Percentiles rank a stretch among this genome's conserved stretches.
Conservation (phyloP, 2,888 invertebrate genomes). For the Cephus spinipes region DNA sequence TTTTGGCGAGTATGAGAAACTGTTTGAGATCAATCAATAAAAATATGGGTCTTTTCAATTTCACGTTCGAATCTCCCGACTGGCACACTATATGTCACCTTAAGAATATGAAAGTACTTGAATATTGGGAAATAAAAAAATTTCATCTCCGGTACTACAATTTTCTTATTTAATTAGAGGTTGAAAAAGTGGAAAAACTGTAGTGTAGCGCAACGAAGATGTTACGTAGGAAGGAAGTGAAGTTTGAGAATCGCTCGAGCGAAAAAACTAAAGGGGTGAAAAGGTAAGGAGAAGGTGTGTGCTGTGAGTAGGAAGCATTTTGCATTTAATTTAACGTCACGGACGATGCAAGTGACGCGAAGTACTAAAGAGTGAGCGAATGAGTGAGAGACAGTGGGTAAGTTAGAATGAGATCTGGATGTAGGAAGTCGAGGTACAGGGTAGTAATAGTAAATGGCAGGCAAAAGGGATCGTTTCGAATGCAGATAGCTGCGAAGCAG, state of each 20-base stretch:
- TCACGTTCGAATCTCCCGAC: no score
- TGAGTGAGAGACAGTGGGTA: not conserved
- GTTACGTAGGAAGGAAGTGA: not conserved
- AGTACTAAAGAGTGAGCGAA: not conserved
- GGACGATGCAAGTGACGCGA: not conserved
- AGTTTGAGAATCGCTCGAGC: not conserved
- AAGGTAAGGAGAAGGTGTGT: not conserved
- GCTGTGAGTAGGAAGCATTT: not conserved
- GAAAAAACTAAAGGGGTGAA: not conserved
- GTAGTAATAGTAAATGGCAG: constrained; percentile 26
- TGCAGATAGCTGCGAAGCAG: constrained; percentile 28
- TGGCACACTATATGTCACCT: no score
- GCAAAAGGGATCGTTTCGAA: constrained; percentile 30
- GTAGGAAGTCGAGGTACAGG: not conserved
- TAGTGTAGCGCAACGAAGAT: not conserved
- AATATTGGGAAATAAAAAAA: no score
- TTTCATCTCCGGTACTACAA: not conserved
- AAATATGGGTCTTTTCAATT: no score
- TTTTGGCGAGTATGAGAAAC: no score
- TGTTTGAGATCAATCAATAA: no score
- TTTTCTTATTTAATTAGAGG: not conserved
- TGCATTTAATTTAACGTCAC: constrained; percentile 1
- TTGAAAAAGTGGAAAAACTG: not conserved
- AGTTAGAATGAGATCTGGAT: not conserved
- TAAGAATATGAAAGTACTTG: no score